Evolutionary conservation across 1,140 invertebrate species (phyloP).

Genomic region (Drosophila quadrilineata): DNA sequence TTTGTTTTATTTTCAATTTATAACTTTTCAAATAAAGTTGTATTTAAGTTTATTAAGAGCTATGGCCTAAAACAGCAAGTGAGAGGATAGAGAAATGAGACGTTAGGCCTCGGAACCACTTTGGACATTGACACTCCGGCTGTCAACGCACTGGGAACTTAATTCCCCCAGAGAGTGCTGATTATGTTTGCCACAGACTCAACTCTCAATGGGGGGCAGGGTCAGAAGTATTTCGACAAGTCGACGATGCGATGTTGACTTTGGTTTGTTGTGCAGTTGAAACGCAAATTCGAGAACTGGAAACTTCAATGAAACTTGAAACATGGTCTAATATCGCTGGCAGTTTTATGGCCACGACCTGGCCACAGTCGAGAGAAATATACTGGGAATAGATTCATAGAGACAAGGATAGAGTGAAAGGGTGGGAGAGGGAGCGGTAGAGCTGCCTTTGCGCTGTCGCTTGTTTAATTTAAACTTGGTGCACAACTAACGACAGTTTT

Average conservation of each 20-base stretch:
- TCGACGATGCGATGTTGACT: too few relatives aligned
- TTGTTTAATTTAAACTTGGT: constrained; percentile 74
- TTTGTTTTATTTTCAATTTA: too few relatives aligned
- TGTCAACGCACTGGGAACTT: constrained; percentile 9
- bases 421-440: not conserved
- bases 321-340: constrained; percentile 18
- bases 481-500: constrained; percentile 76
- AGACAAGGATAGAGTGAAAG: not conserved
- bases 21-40: too few relatives aligned
- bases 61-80: too few relatives aligned
- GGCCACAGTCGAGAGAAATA: constrained; percentile 10
- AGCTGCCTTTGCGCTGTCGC: too few relatives aligned
- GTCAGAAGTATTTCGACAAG: constrained; percentile 1
- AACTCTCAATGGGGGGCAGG: not conserved
- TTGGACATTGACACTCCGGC: constrained; percentile 12
- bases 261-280: not conserved
- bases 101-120: not conserved
- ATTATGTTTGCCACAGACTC: not conserved
- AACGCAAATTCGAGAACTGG: constrained; percentile 12
- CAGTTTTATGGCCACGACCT: constrained; percentile 36
- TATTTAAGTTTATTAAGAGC: too few relatives aligned
- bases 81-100: too few relatives aligned
- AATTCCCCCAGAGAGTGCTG: constrained; percentile 18
- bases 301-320: constrained; percentile 31
- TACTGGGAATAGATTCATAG: not conserved